Evolutionary conservation across 2,888 invertebrate species (phyloP).

Genomic region (Apocheima hispidaria): DNA sequence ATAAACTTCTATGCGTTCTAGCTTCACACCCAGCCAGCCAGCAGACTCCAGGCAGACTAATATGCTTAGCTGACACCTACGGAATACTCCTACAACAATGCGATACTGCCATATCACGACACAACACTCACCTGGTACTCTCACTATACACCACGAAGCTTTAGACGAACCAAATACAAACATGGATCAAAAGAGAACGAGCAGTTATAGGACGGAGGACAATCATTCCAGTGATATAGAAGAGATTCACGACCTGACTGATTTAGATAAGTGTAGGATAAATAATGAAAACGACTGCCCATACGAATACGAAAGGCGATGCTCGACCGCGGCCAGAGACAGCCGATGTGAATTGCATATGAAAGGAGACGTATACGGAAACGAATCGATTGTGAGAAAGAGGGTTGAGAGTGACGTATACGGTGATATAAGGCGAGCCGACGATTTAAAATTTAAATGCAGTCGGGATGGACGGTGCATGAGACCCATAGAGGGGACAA

Average conservation of each 20-base stretch:
- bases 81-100: slow-evolving; percentile 50
- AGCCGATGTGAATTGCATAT: slow-evolving; percentile 66
- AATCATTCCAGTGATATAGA: slow-evolving; percentile 78
- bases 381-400: slow-evolving; percentile 73
- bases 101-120: slow-evolving; percentile 41
- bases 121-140: slow-evolving; percentile 34
- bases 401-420: slow-evolving; percentile 69
- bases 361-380: slow-evolving; percentile 71
- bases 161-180: slow-evolving; percentile 28
- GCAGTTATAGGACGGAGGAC: slow-evolving; percentile 58
- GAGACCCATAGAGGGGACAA: slow-evolving; percentile 71
- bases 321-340: slow-evolving; percentile 54
- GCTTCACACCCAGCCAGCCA: slow-evolving; percentile 52
- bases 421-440: slow-evolving; percentile 69
- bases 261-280: slow-evolving; percentile 78
- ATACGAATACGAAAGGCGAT: slow-evolving; percentile 64
- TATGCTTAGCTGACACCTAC: slow-evolving; percentile 76
- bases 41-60: slow-evolving; percentile 49
- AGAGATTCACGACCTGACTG: slow-evolving; percentile 70
- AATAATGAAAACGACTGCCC: slow-evolving; percentile 62
- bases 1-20: slow-evolving; percentile 60
- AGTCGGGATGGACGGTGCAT: slow-evolving; percentile 64
- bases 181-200: slow-evolving; percentile 48
- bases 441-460: slow-evolving; percentile 80
- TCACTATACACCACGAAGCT: slow-evolving; percentile 30